phyloP scores from a whole-genome alignment of 2,113 vertebrate genomes.

The Cebidichthys violaceus region DNA sequence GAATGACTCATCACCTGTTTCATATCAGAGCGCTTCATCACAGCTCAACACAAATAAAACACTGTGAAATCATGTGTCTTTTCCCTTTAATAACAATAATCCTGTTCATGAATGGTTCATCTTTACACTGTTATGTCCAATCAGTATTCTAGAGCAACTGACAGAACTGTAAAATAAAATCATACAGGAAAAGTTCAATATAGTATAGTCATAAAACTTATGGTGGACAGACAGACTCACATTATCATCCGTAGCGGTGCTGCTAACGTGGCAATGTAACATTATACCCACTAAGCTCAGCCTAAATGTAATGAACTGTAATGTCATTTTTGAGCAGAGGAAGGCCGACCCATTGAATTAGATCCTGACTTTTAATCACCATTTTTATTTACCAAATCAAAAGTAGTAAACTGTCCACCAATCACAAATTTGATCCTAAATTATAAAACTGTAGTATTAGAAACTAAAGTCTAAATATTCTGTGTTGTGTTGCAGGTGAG shows the following conservation, averaged over 20 bases:
- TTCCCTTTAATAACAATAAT: neutral
- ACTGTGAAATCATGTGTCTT: neutral
- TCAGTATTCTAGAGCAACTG: neutral
- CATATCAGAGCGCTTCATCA: neutral
- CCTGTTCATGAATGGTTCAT: neutral
- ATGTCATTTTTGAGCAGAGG: too few relatives aligned
- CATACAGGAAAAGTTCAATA: neutral
- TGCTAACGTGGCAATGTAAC: too few relatives aligned
- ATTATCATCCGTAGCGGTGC: neutral
- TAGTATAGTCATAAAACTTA: neutral
- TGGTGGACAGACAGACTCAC: neutral
- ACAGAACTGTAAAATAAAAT: neutral
- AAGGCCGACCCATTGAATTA: neutral
- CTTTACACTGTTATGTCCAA: neutral
- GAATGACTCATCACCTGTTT: slow-evolving; percentile 47
- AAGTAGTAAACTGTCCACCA: neutral
- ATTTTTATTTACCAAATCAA: neutral
- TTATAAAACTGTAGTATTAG: neutral
- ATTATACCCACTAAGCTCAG: neutral
- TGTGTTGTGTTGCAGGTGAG: slow-evolving; percentile 86
- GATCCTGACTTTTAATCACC: neutral
- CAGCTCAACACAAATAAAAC: slow-evolving; percentile 3
- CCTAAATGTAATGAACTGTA: neutral
- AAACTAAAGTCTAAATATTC: neutral
- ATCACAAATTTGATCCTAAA: neutral